Conservation (phyloP, 2,113 vertebrate species). For the Anarhynchus alexandrinus region DNA sequence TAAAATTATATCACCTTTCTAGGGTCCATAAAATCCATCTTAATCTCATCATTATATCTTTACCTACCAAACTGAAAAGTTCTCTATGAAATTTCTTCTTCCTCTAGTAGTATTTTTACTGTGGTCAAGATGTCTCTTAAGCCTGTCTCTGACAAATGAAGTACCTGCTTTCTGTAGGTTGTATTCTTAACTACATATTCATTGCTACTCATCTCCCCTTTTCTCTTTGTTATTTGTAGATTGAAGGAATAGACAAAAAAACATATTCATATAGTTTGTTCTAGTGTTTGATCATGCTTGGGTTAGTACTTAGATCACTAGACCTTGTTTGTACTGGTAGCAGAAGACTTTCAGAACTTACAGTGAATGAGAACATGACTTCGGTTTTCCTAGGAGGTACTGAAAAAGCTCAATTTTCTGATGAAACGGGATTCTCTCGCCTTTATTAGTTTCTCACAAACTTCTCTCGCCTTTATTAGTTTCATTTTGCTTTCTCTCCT, state of each 20-base stretch:
- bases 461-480: background rate
- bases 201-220: background rate
- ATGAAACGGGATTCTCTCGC: background rate
- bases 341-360: background rate
- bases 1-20: background rate
- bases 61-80: background rate
- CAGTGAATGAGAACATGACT: background rate
- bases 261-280: background rate
- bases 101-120: background rate
- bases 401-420: background rate
- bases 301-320: background rate
- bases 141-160: background rate
- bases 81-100: background rate
- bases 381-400: background rate
- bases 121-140: background rate
- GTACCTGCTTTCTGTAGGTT: background rate
- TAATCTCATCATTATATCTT: background rate
- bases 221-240: background rate
- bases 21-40: background rate
- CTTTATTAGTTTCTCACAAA: background rate
- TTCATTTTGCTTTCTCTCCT: background rate
- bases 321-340: background rate
- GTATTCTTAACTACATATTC: background rate
- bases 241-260: background rate
- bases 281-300: background rate